These are phyloP conservation scores for Whitmania pigra DNA, from an alignment of 1,140 invertebrate genomes.

Conservation along the genomic window DNA sequence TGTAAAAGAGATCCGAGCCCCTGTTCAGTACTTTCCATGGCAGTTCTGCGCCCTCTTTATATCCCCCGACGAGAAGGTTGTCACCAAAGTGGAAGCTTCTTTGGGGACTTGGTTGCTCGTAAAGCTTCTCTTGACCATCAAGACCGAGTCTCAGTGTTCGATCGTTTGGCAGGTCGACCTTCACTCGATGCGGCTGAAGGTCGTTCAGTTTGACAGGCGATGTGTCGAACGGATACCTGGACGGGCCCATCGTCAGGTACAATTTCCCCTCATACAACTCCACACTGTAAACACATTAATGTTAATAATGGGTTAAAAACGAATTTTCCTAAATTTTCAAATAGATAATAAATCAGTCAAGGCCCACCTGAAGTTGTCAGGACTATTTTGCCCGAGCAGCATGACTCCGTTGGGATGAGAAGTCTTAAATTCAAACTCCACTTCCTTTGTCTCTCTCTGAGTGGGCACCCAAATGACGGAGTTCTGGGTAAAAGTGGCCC, in stretches of 20 bases:
- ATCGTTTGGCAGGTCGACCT: conserved; percentile 14
- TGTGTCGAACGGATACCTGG: conserved; percentile 17
- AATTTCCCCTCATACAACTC: conserved; percentile 34
- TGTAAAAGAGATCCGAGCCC: conserved; percentile 27
- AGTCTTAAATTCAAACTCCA: conserved; percentile 32
- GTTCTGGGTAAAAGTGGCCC: conserved; percentile 25
- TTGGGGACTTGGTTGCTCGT: conserved; percentile 13
- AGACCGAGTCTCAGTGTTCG: conserved; percentile 15
- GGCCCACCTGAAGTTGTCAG: conserved; percentile 60
- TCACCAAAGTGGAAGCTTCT: conserved; percentile 21
- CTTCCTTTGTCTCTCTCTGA: conserved; percentile 2
- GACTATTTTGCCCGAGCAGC: conserved; percentile 79
- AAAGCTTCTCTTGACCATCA: conserved; percentile 23
- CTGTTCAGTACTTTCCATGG: conserved; percentile 34
- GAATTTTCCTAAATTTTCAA: not conserved
- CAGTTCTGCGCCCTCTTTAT: conserved; percentile 23
- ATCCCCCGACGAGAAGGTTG: conserved; percentile 22
- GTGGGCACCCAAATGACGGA: conserved; percentile 22
- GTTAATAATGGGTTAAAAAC: too few relatives aligned
- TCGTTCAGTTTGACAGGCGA: conserved; percentile 9
- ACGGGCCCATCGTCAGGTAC: conserved; percentile 29
- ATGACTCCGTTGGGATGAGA: conserved; percentile 63
- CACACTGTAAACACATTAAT: conserved; percentile 17
- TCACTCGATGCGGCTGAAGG: conserved; percentile 28
- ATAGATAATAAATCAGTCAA: conserved; percentile 27